Conservation (phyloP, 2,797 vertebrate species). For the Falco biarmicus region DNA sequence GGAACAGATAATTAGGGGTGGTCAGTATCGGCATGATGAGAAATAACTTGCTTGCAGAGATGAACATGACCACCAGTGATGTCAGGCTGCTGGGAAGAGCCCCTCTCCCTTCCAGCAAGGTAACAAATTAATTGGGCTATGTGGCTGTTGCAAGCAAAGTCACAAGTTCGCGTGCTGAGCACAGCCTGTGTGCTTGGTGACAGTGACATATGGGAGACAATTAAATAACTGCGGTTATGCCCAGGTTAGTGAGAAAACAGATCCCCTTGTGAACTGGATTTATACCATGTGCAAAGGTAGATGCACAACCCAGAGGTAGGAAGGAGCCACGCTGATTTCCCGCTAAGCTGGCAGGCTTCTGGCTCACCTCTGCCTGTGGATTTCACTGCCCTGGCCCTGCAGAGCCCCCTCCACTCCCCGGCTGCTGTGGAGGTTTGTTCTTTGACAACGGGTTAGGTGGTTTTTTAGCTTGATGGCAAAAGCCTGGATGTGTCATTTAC, state of each 20-base stretch:
- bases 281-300: neutral
- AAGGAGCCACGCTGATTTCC: neutral
- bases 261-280: neutral
- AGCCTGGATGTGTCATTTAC: neutral
- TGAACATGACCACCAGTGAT: neutral
- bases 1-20: neutral
- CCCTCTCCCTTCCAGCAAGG: neutral
- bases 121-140: neutral
- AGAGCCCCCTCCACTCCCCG: neutral
- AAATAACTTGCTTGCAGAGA: neutral
- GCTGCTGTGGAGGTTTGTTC: fast-evolving
- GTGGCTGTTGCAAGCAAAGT: neutral
- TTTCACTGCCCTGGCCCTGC: neutral
- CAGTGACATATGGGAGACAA: conserved; percentile 51
- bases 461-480: neutral
- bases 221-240: neutral
- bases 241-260: conserved; percentile 8
- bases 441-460: neutral
- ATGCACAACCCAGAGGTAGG: neutral
- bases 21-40: neutral
- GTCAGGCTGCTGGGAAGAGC: neutral
- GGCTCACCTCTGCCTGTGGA: neutral
- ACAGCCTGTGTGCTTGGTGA: neutral
- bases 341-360: neutral
- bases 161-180: neutral